Base-by-base conservation (phyloP, 2,888 invertebrate species). In the Prostheceraeus crozeri region DNA sequence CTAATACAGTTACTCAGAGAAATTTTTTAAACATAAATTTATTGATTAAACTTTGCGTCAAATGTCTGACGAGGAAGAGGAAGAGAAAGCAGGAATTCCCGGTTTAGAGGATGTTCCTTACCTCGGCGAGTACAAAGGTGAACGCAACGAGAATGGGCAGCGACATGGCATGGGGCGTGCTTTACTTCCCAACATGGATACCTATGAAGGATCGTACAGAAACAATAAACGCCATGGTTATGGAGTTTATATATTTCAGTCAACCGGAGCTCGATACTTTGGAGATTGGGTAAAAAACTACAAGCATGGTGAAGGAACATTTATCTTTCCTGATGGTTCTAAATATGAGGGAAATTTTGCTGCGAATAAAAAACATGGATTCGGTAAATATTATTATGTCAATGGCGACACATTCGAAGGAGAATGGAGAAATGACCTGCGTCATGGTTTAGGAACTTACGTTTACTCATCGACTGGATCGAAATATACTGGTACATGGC, bases 241-340 rank as follows among this genome's bases (percentile, higher is more conserved):
- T 64, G 89, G 89, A 2, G 75, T 85, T 31, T 89, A 89, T 71
- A 84, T 73, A 75, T 75, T 63, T 31, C 8, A 10, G n/a, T 8
- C 19, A 8, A 62, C 85, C 0, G 73, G 74, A 54, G 71, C 76
- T 3, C 80, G 88, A 33, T 90, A 89, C 72, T 83, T 84, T 64
- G 89, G 89, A 55, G 81, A 82, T 56, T 68, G 87, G 86, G 25
- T 77, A 79, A 30, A 85, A 84, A 75, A 82, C 83, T 71, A 87
- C 70, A 88, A 88, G 73, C 83, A 86, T 69, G 89, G 89, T 0
- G 81, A 82, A n/a, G 89, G 89, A 0, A 82, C 81, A 31, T 87
- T 89, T 77, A 79, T 84, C 62, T 90, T 89, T 73, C 88, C 89
- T 1, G 89, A 90, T 72, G 89, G 89, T 1, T 85, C 86, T 1